Conservation (phyloP, 2,797 vertebrate genomes). For the Sphenopsis melanotis region DNA sequence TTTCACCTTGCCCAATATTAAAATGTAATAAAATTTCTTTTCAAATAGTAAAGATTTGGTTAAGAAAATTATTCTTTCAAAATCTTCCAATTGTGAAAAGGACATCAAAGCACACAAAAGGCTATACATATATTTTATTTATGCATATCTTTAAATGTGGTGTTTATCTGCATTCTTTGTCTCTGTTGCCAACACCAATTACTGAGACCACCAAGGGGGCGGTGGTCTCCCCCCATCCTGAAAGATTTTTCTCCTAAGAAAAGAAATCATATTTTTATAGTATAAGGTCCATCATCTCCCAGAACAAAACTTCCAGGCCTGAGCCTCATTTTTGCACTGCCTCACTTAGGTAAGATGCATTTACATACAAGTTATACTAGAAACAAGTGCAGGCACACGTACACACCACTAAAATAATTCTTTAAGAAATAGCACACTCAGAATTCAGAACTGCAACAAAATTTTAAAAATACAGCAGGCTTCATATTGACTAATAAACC, state of each 20-base stretch:
- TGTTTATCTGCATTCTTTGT: background rate
- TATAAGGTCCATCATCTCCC: background rate
- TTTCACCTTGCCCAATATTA: background rate
- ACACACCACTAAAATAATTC: background rate
- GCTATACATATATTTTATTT: background rate
- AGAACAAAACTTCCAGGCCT: background rate
- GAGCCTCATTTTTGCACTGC: background rate
- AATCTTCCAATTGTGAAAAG: background rate
- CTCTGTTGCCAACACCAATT: too few relatives aligned
- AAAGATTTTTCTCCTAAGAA: background rate
- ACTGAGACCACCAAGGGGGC: too few relatives aligned
- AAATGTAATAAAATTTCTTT: background rate
- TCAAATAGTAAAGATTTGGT: background rate
- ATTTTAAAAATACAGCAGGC: background rate
- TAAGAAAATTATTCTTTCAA: background rate
- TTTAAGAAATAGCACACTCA: background rate
- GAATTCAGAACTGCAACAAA: background rate
- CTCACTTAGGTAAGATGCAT: background rate
- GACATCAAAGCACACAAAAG: background rate
- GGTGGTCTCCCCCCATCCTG: background rate
- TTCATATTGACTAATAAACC: background rate
- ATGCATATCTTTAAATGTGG: background rate
- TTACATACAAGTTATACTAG: background rate
- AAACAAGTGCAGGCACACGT: background rate
- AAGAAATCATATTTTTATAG: background rate